These are phyloP conservation scores for Macropodus opercularis DNA, from an alignment of 2,797 vertebrate species.

Conservation along the genomic window DNA sequence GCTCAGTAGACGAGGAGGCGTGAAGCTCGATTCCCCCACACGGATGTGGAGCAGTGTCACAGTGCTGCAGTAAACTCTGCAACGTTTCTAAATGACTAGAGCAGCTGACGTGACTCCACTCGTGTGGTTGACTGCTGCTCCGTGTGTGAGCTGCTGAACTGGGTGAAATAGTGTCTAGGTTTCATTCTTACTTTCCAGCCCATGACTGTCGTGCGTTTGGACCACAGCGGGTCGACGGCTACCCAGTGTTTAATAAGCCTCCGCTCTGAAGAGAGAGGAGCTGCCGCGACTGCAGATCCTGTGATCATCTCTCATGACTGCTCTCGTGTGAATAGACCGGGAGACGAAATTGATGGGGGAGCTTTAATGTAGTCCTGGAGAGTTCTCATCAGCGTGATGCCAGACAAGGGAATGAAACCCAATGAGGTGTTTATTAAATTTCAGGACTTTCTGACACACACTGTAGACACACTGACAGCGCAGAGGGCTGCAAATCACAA, in stretches of 20 bases:
- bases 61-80: too few relatives aligned
- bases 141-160: too few relatives aligned
- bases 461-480: constrained; percentile 38
- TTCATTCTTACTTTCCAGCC: too few relatives aligned
- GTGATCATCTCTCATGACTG: constrained; percentile 52
- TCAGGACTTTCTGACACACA: constrained; percentile 56
- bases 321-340: constrained; percentile 45
- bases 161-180: too few relatives aligned
- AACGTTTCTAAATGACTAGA: too few relatives aligned
- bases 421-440: constrained; percentile 75
- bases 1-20: too few relatives aligned
- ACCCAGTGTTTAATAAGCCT: constrained; percentile 22
- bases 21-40: too few relatives aligned
- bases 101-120: too few relatives aligned
- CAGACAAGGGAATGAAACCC: constrained; percentile 64
- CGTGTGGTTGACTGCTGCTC: too few relatives aligned
- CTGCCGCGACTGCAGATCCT: constrained; percentile 37
- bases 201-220: not conserved
- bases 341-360: constrained; percentile 64
- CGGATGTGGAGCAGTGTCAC: too few relatives aligned
- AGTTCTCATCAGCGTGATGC: constrained; percentile 67
- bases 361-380: constrained; percentile 68
- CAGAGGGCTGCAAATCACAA: constrained; percentile 31
- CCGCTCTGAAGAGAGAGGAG: constrained; percentile 8
- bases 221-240: not conserved